Evolutionary conservation across 2,797 vertebrate genomes (phyloP).

Genomic region (Limnodromus scolopaceus): DNA sequence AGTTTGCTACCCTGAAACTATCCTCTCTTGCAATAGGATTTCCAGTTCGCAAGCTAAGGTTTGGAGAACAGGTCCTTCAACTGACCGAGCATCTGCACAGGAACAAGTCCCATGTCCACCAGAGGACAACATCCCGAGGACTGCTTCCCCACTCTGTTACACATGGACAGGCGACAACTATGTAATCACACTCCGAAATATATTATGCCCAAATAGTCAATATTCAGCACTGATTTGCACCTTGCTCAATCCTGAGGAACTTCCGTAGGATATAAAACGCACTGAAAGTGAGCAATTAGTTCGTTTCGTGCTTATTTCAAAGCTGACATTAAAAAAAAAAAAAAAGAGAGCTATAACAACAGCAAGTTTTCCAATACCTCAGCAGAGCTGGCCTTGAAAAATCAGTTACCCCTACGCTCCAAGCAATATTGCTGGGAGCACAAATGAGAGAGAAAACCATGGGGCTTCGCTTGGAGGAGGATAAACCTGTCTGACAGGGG

Average conservation of each 20-base stretch:
- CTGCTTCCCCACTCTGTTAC: not conserved
- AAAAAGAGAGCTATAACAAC: not conserved
- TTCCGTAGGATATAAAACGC: not conserved
- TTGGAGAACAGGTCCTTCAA: not conserved
- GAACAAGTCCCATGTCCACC: not conserved
- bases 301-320: not conserved
- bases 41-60: not conserved
- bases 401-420: not conserved
- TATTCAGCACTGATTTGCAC: not conserved
- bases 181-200: not conserved
- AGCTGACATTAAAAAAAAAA: not conserved
- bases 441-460: not conserved
- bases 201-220: not conserved
- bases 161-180: not conserved
- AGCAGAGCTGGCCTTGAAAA: not conserved
- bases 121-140: not conserved
- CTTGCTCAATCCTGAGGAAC: not conserved
- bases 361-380: not conserved
- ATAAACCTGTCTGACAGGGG: not conserved
- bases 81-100: accelerated
- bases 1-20: not conserved
- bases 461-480: accelerated
- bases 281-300: not conserved
- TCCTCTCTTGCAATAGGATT: not conserved
- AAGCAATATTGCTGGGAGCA: not conserved